Evolutionary conservation across 2,888 invertebrate genomes (phyloP), one percentile per base, ranked within the genome.

Genomic region (Agrotis segetum): DNA sequence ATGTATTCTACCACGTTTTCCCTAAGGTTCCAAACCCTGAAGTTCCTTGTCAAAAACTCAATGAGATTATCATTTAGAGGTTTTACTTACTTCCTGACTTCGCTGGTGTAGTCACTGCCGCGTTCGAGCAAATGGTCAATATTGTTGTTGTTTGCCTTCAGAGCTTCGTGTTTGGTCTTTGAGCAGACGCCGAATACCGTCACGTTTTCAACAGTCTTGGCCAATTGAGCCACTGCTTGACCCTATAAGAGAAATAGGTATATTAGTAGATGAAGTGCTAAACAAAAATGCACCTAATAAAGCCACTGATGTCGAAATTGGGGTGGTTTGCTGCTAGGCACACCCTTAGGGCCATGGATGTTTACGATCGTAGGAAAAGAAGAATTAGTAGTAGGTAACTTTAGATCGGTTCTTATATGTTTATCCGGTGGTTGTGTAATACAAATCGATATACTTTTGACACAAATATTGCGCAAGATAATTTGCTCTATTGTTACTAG

Each of bases 111-210:
- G 93, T 99, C 98, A 84, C 97, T 97, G 84, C 97, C 97, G 77
- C 98, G 97, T 91, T 99, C 98, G 85, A 98, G 96, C 64, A 99
- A 96, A 89, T 98, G 97, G 87, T 98, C 97, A 77, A 98, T 97
- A 84, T 97, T 96, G 85, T 96, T 96, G 87, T 97, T 97, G 82
- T 97, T 97, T 34, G 97, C 96, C 91, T 98, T 98, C 81, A 99
- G 96, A n/a, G 97, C 97, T 89, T 98, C 98, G 90, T 98, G 98
- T 95, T 99, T 99, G 89, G 96, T 96, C 93, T 98, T 97, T 64
- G 98, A 98, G 90, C 98, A 98, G 3, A 98, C 98, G 44, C 98
- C 99, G 92, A 98, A 98, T 66, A 99, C 97, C 16, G 97, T 98
- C 59, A 98, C 98, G 87, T 98, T 97, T 40, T 97, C 97, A 63